Base-by-base conservation (phyloP, 2,113 vertebrate genomes). In the Coreoperca whiteheadi region DNA sequence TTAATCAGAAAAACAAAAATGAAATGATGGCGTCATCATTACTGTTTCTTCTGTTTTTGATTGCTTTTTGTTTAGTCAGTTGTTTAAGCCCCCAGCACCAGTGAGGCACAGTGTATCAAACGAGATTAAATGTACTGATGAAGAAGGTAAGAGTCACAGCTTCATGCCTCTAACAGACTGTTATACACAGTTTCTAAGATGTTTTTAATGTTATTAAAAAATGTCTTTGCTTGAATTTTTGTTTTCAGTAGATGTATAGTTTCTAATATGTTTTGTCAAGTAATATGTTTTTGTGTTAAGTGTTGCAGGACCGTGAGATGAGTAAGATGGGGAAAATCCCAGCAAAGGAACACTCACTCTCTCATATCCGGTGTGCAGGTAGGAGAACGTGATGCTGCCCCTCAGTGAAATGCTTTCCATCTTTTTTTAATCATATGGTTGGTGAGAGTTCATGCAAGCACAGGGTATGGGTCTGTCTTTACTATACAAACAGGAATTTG, bases 331-430 rank as follows among this genome's bases (percentile, higher is more conserved):
- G 48, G 41, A 39, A 83, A 57, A 74, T 70, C 23, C 72, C 71
- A 68, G 41, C 25, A 4, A 60, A 76, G 34, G 39, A 83, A 74
- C 51, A 23, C 7, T 67, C 83, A 34, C 39, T 16, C 18, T 66
- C 46, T 78, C 51, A 59, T 56, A 63, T 57, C 51, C 87, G 94
- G 2, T 95, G 94, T 81, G 86, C 85, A 90, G 93, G 94, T 94
- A 79, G 21, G 70, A 82, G 39, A 50, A 64, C 10, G 15, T 30
- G 37, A 66, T 21, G 4, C 30, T 60, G n/a, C 9, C 15, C 14
- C 14, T 60, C n/a, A 64, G 15, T 34, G 4, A 73, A 75, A 60
- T 69, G 8, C 18, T 73, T 32, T 51, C 21, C 7, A 20, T 53
- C 3, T 70, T 59, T 21, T 50, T 20, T 56, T n/a, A 79, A n/a